These are phyloP conservation scores for Catalaphyllia jardinei DNA, from an alignment of 64 coral and sea anemone genomes.

Conservation along the genomic window DNA sequence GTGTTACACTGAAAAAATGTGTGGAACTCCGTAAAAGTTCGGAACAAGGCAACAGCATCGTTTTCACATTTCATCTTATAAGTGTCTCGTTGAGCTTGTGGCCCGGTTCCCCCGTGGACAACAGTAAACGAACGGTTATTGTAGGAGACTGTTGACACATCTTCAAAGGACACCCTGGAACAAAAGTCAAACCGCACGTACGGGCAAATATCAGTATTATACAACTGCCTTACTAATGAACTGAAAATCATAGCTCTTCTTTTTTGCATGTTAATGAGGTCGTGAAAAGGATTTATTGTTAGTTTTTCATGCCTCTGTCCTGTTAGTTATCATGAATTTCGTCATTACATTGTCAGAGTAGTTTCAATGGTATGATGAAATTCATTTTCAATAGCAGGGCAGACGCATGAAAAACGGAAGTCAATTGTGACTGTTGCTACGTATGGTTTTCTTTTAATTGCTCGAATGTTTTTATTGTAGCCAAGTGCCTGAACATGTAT, in stretches of 20 bases:
- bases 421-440: too few relatives aligned
- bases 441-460: too few relatives aligned
- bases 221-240: not conserved
- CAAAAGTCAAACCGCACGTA: not conserved
- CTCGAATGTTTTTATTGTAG: too few relatives aligned
- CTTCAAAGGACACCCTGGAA: slow-evolving; percentile 88
- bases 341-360: too few relatives aligned
- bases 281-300: not conserved
- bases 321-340: too few relatives aligned
- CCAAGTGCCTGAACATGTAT: too few relatives aligned
- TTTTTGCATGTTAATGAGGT: not conserved
- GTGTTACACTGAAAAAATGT: slow-evolving; percentile 98
- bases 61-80: slow-evolving; percentile 93
- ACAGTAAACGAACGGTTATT: slow-evolving; percentile 94
- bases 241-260: too few relatives aligned
- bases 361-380: too few relatives aligned
- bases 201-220: not conserved
- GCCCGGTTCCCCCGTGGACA: slow-evolving; percentile 82
- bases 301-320: too few relatives aligned
- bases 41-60: slow-evolving; percentile 88
- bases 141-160: slow-evolving; percentile 98
- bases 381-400: too few relatives aligned
- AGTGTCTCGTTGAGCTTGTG: slow-evolving; percentile 82
- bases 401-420: too few relatives aligned
- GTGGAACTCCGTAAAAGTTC: slow-evolving; percentile 98